Conservation (phyloP, 2,888 invertebrate species). For the Mesorhabditis spiculigera region DNA sequence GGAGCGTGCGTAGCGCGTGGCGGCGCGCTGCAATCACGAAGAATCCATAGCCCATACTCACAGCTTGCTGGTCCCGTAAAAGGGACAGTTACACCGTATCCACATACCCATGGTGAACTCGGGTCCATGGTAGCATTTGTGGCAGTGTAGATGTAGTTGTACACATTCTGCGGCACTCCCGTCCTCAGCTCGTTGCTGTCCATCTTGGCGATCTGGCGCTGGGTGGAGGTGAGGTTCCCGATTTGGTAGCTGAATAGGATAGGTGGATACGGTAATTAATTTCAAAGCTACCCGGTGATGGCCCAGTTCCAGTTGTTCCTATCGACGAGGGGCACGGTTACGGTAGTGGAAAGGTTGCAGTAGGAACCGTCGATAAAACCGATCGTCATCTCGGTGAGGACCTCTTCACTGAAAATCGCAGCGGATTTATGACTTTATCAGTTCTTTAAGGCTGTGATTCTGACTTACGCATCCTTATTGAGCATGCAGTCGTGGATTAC, state of each 20-base stretch:
- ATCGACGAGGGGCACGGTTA: neutral
- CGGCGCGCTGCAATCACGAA: no score
- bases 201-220: neutral
- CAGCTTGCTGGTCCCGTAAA: no score
- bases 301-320: neutral
- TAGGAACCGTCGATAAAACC: neutral
- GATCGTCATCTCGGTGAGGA: neutral
- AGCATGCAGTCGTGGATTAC: constrained; percentile 1
- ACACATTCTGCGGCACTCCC: constrained; percentile 2
- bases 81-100: neutral
- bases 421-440: neutral
- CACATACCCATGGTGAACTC: neutral
- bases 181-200: neutral
- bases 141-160: neutral
- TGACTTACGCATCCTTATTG: neutral
- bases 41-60: no score
- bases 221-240: neutral
- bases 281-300: neutral
- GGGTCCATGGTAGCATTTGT: neutral
- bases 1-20: no score
- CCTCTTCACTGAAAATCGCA: neutral
- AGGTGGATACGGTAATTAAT: neutral
- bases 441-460: no score
- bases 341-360: neutral
- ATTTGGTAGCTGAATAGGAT: neutral